Percentiles rank a stretch among this genome's conserved stretches.
These are phyloP conservation scores for Alectura lathami DNA, from an alignment of 2,113 vertebrate species.

Conservation along the genomic window DNA sequence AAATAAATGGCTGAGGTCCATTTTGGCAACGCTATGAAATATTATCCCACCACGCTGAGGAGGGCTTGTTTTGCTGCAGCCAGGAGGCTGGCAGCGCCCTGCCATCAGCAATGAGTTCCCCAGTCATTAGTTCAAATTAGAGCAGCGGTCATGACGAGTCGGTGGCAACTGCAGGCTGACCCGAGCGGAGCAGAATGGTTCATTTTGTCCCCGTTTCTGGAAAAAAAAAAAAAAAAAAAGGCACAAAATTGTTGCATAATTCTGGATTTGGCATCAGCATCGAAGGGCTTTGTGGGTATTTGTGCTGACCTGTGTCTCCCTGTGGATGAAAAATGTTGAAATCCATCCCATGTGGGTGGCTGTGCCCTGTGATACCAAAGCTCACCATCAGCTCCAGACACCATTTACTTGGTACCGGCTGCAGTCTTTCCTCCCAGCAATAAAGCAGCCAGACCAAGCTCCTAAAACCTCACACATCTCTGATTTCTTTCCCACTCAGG, in stretches of 20 bases:
- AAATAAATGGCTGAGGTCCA: slow-evolving; percentile 13
- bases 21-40: neutral
- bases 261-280: neutral
- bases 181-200: neutral
- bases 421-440: neutral
- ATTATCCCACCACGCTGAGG: neutral
- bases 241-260: neutral
- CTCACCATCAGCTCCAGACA: neutral
- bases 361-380: no score
- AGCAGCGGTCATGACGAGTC: neutral
- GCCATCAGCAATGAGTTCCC: slow-evolving; percentile 12
- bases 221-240: neutral
- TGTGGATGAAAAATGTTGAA: neutral
- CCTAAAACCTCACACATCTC: neutral
- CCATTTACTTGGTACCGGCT: neutral
- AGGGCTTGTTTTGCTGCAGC: neutral
- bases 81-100: neutral
- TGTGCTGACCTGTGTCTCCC: neutral
- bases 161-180: neutral
- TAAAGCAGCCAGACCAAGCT: neutral
- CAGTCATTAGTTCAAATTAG: slow-evolving; percentile 65
- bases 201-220: neutral
- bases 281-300: neutral
- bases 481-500: neutral
- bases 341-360: neutral